Conservation (phyloP, 2,113 vertebrate species). For the Hippocampus zosterae region DNA sequence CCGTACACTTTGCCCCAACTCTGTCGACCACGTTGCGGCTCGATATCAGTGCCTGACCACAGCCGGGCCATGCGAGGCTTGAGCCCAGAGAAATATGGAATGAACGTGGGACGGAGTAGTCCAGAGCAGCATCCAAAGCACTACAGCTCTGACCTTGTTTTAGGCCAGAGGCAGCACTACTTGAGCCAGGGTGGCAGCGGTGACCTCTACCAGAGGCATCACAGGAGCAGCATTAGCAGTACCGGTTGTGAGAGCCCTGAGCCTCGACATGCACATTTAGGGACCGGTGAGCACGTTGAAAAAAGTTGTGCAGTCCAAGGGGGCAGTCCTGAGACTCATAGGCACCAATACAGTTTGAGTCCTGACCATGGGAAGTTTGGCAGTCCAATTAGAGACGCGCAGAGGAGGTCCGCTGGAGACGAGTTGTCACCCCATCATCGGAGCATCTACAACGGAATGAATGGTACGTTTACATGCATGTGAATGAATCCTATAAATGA, state of each 20-base stretch:
- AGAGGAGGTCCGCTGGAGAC: slow-evolving; percentile 82
- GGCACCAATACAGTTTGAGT: slow-evolving; percentile 85
- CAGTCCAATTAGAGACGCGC: slow-evolving; percentile 79
- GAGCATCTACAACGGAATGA: slow-evolving; percentile 86
- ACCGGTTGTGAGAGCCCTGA: slow-evolving; percentile 82
- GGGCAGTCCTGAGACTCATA: slow-evolving; percentile 87
- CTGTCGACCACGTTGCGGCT: slow-evolving; percentile 73
- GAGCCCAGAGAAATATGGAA: slow-evolving; percentile 77
- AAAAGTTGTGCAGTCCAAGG: slow-evolving; percentile 72
- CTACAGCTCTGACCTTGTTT: slow-evolving; percentile 63
- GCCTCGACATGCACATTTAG: slow-evolving; percentile 78
- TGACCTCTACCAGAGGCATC: slow-evolving; percentile 88
- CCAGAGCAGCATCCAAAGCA: slow-evolving; percentile 83
- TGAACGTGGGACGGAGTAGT: slow-evolving; percentile 61
- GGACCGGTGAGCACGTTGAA: slow-evolving; percentile 82
- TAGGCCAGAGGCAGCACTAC: slow-evolving; percentile 69
- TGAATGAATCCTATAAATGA: not conserved
- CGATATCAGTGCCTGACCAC: slow-evolving; percentile 80
- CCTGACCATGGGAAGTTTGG: slow-evolving; percentile 80
- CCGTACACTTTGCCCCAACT: slow-evolving; percentile 69
- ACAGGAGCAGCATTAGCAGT: slow-evolving; percentile 74
- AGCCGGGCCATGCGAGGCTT: slow-evolving; percentile 80
- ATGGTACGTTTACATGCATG: slow-evolving; percentile 72
- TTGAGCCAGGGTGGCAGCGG: slow-evolving; percentile 80
- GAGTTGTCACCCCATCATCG: slow-evolving; percentile 83